Percentiles rank a stretch among this genome's conserved stretches.
phyloP scores from a whole-genome alignment of 2,888 invertebrate species.

The Eurois occulta region DNA sequence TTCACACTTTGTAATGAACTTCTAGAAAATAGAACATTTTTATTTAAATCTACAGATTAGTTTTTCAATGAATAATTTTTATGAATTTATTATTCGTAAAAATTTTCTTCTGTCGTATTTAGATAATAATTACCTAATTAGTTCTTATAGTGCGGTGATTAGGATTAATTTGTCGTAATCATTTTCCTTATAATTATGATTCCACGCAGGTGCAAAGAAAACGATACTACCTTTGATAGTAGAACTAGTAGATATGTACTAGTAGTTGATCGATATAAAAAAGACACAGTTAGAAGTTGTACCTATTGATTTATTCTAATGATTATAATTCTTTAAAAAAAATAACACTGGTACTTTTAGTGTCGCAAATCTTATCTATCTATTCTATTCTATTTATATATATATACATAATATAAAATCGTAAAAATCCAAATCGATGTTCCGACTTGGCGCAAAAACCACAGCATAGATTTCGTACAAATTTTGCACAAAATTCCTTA shows the following conservation, averaged over 20 bases:
- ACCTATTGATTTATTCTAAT: neutral
- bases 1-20: constrained; percentile 39
- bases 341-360: too few relatives aligned
- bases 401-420: too few relatives aligned
- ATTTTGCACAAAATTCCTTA: too few relatives aligned
- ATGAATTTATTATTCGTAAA: neutral
- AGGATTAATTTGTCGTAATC: constrained; percentile 9
- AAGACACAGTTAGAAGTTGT: neutral
- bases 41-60: neutral
- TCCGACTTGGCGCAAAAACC: too few relatives aligned
- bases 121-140: constrained; percentile 1
- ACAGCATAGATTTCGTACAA: too few relatives aligned
- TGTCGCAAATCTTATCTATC: neutral
- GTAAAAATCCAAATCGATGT: too few relatives aligned
- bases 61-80: neutral
- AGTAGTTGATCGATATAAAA: neutral
- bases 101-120: neutral
- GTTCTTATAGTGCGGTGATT: neutral
- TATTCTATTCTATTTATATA: too few relatives aligned
- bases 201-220: constrained; percentile 5
- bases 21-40: neutral
- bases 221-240: neutral
- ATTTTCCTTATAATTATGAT: constrained; percentile 14
- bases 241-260: neutral
- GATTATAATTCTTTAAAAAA: neutral